phyloP scores from a whole-genome alignment of 2,797 vertebrate species.

The Halcyon badia region DNA sequence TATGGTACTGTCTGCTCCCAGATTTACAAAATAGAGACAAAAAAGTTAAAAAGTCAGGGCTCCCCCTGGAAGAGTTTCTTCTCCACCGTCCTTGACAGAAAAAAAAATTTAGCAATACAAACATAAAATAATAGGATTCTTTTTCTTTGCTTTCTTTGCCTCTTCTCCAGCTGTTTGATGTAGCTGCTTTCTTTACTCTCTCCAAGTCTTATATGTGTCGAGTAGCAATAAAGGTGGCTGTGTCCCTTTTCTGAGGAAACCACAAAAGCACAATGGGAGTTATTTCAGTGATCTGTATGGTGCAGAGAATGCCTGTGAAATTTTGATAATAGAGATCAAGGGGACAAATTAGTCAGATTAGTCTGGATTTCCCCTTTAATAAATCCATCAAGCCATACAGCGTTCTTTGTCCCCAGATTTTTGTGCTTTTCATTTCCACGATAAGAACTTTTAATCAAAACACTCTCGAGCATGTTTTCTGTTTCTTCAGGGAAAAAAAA shows the following conservation, averaged over 20 bases:
- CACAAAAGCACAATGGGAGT: neutral
- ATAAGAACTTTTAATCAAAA: neutral
- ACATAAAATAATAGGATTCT: conserved; percentile 77
- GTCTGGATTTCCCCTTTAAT: neutral
- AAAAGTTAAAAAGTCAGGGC: conserved; percentile 23
- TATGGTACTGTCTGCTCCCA: conserved; percentile 53
- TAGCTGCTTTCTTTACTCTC: conserved; percentile 56
- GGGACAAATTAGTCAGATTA: neutral
- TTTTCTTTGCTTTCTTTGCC: conserved; percentile 63
- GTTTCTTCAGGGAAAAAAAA: neutral
- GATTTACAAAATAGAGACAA: conserved; percentile 44
- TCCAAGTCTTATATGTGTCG: conserved; percentile 37
- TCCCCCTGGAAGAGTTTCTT: neutral
- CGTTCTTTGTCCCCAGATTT: neutral
- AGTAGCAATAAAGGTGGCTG: conserved; percentile 30
- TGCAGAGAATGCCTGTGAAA: neutral
- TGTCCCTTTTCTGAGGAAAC: neutral
- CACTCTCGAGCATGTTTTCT: neutral
- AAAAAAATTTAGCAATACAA: conserved; percentile 78
- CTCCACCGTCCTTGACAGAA: conserved; percentile 30
- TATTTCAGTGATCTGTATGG: neutral
- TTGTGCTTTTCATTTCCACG: neutral
- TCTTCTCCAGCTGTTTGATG: conserved; percentile 72
- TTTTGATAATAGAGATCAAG: conserved; percentile 27
- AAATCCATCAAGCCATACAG: neutral